These are phyloP conservation scores for Caenorhabditis inopinata DNA, from an alignment of 1,140 invertebrate genomes.

Conservation along the genomic window DNA sequence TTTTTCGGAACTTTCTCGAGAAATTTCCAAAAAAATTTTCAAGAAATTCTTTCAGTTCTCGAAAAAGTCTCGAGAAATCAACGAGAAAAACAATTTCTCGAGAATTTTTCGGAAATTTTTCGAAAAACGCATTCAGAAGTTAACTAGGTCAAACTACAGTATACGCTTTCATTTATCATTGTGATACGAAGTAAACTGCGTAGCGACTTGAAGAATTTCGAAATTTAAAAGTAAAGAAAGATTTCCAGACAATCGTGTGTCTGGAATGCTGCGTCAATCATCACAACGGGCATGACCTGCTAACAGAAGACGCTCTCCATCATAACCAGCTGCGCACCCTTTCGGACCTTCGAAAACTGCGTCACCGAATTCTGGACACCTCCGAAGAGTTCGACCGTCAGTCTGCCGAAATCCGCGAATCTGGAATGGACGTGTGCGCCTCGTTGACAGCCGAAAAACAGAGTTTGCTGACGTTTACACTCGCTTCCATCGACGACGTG, in stretches of 20 bases:
- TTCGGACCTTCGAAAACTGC: slow-evolving; percentile 38
- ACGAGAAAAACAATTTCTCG: too few relatives aligned
- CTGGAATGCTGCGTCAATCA: slow-evolving; percentile 53
- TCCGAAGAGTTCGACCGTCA: slow-evolving; percentile 32
- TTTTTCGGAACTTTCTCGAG: too few relatives aligned
- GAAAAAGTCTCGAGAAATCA: too few relatives aligned
- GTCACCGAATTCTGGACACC: neutral
- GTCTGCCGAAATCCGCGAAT: neutral
- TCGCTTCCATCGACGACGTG: neutral
- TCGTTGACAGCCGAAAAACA: neutral
- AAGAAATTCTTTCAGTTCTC: too few relatives aligned
- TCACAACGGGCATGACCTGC: slow-evolving; percentile 56
- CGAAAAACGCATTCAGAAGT: too few relatives aligned
- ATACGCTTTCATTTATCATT: too few relatives aligned
- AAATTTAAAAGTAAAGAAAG: neutral
- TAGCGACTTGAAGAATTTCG: too few relatives aligned
- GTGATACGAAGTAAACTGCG: too few relatives aligned
- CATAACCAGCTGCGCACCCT: slow-evolving; percentile 45
- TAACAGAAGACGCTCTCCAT: slow-evolving; percentile 43
- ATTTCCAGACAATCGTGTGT: slow-evolving; percentile 24
- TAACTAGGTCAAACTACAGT: too few relatives aligned
- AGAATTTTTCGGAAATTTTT: too few relatives aligned
- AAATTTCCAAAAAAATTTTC: too few relatives aligned
- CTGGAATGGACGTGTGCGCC: neutral
- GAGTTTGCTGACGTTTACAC: neutral